Conservation (phyloP, 2,888 invertebrate genomes). For the Pollenia griseotomentosa region DNA sequence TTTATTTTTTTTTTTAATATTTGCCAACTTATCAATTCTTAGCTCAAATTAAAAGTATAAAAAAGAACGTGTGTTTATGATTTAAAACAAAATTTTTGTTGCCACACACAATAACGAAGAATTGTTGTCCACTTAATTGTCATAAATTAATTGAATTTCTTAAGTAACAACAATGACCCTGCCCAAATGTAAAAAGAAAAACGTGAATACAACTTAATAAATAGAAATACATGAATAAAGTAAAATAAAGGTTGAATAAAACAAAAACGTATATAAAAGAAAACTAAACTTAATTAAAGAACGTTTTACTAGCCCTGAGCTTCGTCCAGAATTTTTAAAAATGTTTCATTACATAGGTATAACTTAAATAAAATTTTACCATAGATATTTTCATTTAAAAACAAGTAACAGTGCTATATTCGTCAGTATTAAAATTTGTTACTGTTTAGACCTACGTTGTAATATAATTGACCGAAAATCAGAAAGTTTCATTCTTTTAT, state of each 20-base stretch:
- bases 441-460: too few species aligned
- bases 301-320: not conserved
- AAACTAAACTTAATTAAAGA: not conserved
- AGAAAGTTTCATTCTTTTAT: too few species aligned
- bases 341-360: too few species aligned
- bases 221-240: conserved; percentile 29
- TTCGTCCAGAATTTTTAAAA: too few species aligned
- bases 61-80: not conserved
- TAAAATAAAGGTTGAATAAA: not conserved
- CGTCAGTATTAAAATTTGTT: too few species aligned
- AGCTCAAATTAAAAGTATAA: conserved; percentile 10
- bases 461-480: too few species aligned
- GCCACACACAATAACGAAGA: not conserved
- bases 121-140: conserved; percentile 56
- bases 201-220: conserved; percentile 36
- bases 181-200: conserved; percentile 19
- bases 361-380: too few species aligned
- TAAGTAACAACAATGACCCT: conserved; percentile 59
- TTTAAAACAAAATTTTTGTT: not conserved
- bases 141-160: conserved; percentile 63
- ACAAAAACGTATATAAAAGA: not conserved
- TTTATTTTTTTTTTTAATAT: not conserved
- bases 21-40: conserved; percentile 1
- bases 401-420: too few species aligned
- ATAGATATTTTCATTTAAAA: too few species aligned